Percentiles rank a stretch among this genome's conserved stretches.
Evolutionary conservation across 2,797 vertebrate genomes (phyloP).

Genomic region (Craterocephalus amniculus): DNA sequence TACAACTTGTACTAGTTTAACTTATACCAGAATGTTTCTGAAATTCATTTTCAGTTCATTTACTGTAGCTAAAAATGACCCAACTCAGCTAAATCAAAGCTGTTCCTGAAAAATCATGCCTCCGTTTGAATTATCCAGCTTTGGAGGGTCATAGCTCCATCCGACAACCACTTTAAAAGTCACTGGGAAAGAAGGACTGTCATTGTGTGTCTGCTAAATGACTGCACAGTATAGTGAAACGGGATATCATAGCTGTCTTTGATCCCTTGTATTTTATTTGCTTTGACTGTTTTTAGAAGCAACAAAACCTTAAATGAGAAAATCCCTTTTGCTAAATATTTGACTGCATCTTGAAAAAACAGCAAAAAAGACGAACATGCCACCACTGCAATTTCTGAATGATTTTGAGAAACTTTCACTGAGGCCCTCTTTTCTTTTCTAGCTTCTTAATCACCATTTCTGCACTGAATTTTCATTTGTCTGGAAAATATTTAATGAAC

Average conservation of each 20-base stretch:
- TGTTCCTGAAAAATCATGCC: not conserved
- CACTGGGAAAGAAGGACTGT: not conserved
- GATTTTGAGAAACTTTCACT: conserved; percentile 18
- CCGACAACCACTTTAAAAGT: not conserved
- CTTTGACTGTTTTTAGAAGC: not conserved
- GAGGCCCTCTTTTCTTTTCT: not conserved
- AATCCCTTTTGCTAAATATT: conserved; percentile 2
- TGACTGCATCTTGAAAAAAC: conserved; percentile 15
- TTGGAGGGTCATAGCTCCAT: not conserved
- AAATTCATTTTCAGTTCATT: conserved; percentile 10
- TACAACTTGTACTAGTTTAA: not conserved
- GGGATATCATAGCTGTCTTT: conserved; percentile 16
- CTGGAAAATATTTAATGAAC: no score
- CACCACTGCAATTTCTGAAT: conserved; percentile 33
- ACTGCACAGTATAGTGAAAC: no score
- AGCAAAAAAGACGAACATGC: conserved; percentile 34
- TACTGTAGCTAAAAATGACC: not conserved
- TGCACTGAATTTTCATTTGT: no score
- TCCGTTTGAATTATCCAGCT: not conserved
- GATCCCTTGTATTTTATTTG: not conserved
- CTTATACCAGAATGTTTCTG: not conserved
- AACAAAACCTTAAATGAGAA: conserved; percentile 25
- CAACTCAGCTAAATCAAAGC: not conserved
- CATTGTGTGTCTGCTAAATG: no score
- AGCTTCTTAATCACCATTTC: no score